phyloP scores from a whole-genome alignment of 2,797 vertebrate genomes.

The Eulemur coronatus region DNA sequence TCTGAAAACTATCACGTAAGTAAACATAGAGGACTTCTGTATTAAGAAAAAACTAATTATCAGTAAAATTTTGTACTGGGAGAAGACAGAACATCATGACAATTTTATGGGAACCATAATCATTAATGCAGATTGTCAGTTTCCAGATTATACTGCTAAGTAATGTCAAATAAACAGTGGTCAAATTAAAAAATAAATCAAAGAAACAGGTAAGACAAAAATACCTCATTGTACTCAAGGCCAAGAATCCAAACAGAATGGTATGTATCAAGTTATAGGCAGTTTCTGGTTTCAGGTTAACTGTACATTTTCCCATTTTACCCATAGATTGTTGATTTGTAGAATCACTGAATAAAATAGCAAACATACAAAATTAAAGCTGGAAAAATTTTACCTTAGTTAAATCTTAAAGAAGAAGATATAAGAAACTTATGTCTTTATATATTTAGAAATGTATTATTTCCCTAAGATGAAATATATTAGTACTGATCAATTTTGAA shows the following conservation, averaged over 20 bases:
- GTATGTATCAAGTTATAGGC: slow-evolving; percentile 94
- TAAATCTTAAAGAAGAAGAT: not conserved
- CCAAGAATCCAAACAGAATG: slow-evolving; percentile 93
- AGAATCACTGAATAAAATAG: slow-evolving; percentile 74
- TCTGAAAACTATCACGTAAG: not conserved
- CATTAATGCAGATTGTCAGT: not conserved
- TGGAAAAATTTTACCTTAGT: not conserved
- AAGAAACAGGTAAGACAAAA: not conserved
- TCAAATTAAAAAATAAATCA: not conserved
- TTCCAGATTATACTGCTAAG: not conserved
- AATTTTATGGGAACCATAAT: not conserved
- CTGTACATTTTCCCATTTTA: slow-evolving; percentile 72
- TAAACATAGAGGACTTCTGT: not conserved
- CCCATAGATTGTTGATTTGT: slow-evolving; percentile 40
- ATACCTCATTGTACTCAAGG: slow-evolving; percentile 98
- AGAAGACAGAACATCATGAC: not conserved
- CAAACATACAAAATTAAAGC: slow-evolving; percentile 40
- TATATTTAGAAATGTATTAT: slow-evolving; percentile 21
- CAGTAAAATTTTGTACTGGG: not conserved
- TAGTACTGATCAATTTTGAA: not conserved
- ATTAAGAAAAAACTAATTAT: not conserved
- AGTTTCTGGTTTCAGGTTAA: slow-evolving; percentile 88
- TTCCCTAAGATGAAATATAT: not conserved
- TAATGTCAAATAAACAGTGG: not conserved
- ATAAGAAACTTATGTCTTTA: not conserved